phyloP scores from a whole-genome alignment of 1,140 invertebrate genomes.

The Zaprionus inermis region DNA sequence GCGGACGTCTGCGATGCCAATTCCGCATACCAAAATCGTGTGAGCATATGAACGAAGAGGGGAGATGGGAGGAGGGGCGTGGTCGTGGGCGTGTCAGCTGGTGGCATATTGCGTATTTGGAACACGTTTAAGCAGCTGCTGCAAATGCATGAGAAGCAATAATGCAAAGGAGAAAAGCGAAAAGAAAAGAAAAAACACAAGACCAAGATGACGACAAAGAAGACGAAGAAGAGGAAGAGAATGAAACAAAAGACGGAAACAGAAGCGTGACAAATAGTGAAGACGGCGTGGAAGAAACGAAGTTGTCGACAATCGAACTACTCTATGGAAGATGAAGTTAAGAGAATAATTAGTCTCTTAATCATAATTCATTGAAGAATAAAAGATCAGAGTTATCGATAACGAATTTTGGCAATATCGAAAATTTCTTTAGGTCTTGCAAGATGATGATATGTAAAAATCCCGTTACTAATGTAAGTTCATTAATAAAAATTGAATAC shows the following conservation, averaged over 20 bases:
- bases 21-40: conserved; percentile 50
- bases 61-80: not conserved
- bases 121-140: conserved; percentile 78
- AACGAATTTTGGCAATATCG: no score
- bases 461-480: no score
- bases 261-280: conserved; percentile 55
- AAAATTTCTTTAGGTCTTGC: no score
- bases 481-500: not conserved
- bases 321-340: not conserved
- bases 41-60: not conserved
- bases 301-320: not conserved
- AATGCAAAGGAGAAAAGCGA: conserved; percentile 45
- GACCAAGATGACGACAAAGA: conserved; percentile 2
- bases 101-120: conserved; percentile 74
- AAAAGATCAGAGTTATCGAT: no score
- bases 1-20: conserved; percentile 42
- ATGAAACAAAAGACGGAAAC: conserved; percentile 27
- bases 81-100: conserved; percentile 19
- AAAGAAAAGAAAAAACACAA: conserved; percentile 26
- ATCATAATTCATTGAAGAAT: no score
- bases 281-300: not conserved
- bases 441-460: no score
- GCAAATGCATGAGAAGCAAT: conserved; percentile 67
- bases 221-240: conserved; percentile 37
- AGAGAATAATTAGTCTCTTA: no score